phyloP scores from a whole-genome alignment of 1,140 invertebrate species.

The Drosophila virilis region DNA sequence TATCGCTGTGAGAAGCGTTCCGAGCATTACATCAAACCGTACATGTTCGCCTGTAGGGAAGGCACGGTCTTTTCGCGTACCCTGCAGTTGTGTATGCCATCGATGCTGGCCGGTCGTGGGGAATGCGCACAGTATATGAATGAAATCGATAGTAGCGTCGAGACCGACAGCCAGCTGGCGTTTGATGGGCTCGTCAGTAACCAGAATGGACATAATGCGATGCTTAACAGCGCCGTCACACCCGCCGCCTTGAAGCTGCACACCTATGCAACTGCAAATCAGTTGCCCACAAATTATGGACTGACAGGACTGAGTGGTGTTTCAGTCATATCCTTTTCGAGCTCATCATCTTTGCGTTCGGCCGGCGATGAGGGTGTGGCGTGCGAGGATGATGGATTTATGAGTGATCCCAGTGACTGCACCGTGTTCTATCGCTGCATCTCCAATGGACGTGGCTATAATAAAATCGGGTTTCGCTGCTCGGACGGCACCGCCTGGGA shows the following conservation, averaged over 20 bases:
- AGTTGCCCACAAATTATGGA: constrained; percentile 77
- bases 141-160: constrained; percentile 67
- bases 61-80: constrained; percentile 82
- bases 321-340: constrained; percentile 80
- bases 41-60: constrained; percentile 84
- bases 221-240: constrained; percentile 61
- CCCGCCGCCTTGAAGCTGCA: constrained; percentile 62
- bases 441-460: constrained; percentile 86
- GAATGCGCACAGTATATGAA: constrained; percentile 75
- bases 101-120: constrained; percentile 73
- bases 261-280: constrained; percentile 65
- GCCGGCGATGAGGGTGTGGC: constrained; percentile 40
- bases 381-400: constrained; percentile 87
- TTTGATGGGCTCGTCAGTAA: constrained; percentile 67
- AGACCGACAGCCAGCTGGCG: constrained; percentile 34
- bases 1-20: constrained; percentile 85
- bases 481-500: constrained; percentile 90
- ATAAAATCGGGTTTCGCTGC: constrained; percentile 89
- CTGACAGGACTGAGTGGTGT: constrained; percentile 78
- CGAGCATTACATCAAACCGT: constrained; percentile 84
- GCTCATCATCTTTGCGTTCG: constrained; percentile 68
- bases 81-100: constrained; percentile 73
- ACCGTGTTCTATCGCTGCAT: constrained; percentile 92
- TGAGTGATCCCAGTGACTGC: constrained; percentile 89
- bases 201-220: constrained; percentile 58